Evolutionary conservation across 30 jellyfish, hydroid and myxozoan genomes (phyloP).

Genomic region (Morbakka virulenta): DNA sequence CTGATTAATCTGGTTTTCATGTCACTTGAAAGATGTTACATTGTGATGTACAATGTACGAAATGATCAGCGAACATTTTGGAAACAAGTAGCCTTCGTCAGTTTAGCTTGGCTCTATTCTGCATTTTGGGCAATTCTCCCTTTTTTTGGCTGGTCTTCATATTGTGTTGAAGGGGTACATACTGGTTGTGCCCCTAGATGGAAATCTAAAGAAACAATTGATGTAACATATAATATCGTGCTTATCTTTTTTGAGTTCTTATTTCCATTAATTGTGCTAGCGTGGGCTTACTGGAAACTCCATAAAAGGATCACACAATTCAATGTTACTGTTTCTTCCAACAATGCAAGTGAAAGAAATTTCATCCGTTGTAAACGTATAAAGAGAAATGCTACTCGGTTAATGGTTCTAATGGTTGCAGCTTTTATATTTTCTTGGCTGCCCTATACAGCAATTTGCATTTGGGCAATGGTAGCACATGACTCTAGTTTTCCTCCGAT

Average conservation of each 20-base stretch:
- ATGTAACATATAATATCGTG: not conserved
- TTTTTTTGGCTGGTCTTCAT: not conserved
- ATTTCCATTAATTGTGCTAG: not conserved
- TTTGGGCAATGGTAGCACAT: not conserved
- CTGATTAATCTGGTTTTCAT: not conserved
- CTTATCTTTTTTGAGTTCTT: not conserved
- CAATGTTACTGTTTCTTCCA: not conserved
- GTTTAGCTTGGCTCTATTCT: not conserved
- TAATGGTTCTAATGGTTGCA: not conserved
- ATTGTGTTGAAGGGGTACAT: not conserved
- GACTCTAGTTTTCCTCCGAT: not conserved
- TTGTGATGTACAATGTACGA: not conserved
- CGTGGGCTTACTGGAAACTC: not conserved
- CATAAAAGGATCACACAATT: not conserved
- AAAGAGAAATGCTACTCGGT: not conserved
- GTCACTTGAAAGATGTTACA: not conserved
- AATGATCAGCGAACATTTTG: not conserved
- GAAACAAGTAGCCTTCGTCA: not conserved
- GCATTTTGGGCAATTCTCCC: not conserved
- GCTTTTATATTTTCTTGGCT: not conserved
- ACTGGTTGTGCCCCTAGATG: not conserved
- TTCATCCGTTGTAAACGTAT: not conserved
- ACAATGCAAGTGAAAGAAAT: not conserved
- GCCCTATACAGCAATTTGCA: not conserved
- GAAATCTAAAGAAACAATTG: not conserved